Evolutionary conservation across 2,797 vertebrate species (phyloP).

Genomic region (Odontamblyopus lacepedii): DNA sequence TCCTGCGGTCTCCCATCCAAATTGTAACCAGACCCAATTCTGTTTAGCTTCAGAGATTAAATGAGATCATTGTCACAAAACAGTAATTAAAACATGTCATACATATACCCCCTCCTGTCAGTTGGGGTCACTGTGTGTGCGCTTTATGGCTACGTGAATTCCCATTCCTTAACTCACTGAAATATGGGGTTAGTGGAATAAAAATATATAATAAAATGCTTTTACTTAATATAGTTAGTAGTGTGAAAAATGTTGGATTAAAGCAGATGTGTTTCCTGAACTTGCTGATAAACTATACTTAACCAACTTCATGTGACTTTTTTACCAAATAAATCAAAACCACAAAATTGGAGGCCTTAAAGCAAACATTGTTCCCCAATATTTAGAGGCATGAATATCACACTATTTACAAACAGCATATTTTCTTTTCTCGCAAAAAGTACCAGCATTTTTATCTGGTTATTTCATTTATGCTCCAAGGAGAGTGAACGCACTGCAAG

Average conservation of each 20-base stretch:
- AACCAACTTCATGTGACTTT: slow-evolving; percentile 1
- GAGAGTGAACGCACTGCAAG: slow-evolving; percentile 41
- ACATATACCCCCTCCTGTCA: too few species aligned
- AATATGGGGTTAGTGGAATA: not conserved
- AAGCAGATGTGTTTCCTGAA: not conserved
- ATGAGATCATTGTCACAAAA: too few species aligned
- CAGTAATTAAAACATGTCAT: too few species aligned
- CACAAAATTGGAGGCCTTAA: not conserved
- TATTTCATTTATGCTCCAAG: slow-evolving; percentile 46
- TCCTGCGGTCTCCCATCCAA: too few species aligned
- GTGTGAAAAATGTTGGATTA: too few species aligned
- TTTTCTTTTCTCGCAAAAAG: slow-evolving; percentile 52
- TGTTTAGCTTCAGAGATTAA: too few species aligned
- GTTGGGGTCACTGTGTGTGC: not conserved
- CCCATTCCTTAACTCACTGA: not conserved
- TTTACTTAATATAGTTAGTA: too few species aligned
- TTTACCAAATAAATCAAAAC: not conserved
- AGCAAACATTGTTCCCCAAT: not conserved
- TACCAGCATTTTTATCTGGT: slow-evolving; percentile 28
- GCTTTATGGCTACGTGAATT: not conserved
- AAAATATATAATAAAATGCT: not conserved
- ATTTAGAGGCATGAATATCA: not conserved
- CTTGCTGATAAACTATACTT: not conserved
- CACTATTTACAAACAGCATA: slow-evolving; percentile 31
- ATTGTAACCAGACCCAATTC: too few species aligned